These are phyloP conservation scores for Parasteatoda lunata DNA, from an alignment of 2,888 invertebrate species.

Conservation along the genomic window DNA sequence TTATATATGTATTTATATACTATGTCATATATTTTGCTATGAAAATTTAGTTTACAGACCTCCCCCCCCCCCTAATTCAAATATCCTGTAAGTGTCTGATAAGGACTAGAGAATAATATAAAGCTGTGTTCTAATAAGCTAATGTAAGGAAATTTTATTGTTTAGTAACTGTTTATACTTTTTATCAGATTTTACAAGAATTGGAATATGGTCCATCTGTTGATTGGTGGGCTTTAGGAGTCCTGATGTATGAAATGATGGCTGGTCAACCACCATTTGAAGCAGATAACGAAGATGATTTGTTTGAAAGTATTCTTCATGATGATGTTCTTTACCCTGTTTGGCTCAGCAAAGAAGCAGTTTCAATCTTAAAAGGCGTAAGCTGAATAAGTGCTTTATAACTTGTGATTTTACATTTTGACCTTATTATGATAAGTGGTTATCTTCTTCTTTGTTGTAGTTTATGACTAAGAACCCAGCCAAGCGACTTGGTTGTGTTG, in stretches of 20 bases:
- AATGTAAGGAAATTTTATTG: no score
- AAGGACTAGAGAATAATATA: no score
- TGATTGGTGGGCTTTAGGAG: constrained; percentile 95
- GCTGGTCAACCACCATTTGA: constrained; percentile 97
- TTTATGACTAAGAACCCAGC: constrained; percentile 99
- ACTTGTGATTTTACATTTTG: neutral
- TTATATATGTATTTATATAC: no score
- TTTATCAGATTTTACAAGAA: constrained; percentile 85
- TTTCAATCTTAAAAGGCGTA: constrained; percentile 86
- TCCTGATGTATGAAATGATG: constrained; percentile 97
- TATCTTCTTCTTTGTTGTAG: constrained; percentile 73
- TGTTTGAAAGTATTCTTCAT: constrained; percentile 98
- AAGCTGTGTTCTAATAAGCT: no score
- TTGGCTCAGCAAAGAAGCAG: constrained; percentile 95
- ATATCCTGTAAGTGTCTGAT: neutral
- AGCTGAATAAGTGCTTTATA: neutral
- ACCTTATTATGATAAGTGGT: neutral
- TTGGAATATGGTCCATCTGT: constrained; percentile 82
- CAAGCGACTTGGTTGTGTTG: constrained; percentile 92
- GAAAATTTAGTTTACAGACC: neutral
- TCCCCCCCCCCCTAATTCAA: neutral
- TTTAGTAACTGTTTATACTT: neutral
- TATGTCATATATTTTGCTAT: no score
- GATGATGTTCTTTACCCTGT: constrained; percentile 99
- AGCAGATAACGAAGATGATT: constrained; percentile 99